Conservation (phyloP, 2,888 invertebrate species). For the Nomada flava region DNA sequence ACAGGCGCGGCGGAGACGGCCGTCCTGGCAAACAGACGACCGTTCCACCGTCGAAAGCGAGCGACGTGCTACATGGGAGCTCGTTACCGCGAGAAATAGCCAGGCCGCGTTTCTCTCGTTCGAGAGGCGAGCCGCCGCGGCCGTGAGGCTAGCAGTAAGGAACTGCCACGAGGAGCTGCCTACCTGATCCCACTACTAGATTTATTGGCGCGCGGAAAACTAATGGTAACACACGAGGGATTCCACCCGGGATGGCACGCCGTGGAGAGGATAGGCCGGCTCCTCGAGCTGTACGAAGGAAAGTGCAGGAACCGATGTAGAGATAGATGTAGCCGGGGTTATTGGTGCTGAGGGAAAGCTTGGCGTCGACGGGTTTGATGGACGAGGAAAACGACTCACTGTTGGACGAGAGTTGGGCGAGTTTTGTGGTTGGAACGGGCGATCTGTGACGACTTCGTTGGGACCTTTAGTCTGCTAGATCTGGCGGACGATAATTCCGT, state of each 20-base stretch:
- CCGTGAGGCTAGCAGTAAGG: conserved; percentile 68
- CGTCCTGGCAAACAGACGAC: conserved; percentile 64
- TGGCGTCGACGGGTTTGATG: not conserved
- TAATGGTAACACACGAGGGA: conserved; percentile 72
- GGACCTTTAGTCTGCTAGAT: too few species aligned
- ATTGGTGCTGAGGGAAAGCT: not conserved
- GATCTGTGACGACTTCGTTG: too few species aligned
- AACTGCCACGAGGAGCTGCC: conserved; percentile 70
- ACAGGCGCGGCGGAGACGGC: conserved; percentile 32
- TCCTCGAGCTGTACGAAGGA: conserved; percentile 7
- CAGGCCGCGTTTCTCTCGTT: conserved; percentile 65
- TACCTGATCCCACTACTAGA: conserved; percentile 77
- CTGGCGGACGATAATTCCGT: too few species aligned
- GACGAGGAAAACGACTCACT: not conserved
- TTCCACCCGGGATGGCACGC: conserved; percentile 40
- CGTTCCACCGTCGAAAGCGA: conserved; percentile 75
- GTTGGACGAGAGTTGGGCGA: not conserved
- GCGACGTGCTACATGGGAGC: conserved; percentile 80
- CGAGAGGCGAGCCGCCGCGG: conserved; percentile 29
- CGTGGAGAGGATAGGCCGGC: not conserved
- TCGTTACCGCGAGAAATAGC: conserved; percentile 80
- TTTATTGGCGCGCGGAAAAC: conserved; percentile 78
- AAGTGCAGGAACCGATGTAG: conserved; percentile 10
- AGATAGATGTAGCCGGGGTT: conserved; percentile 6
- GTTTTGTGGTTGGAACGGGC: not conserved